These are phyloP conservation scores for Zootermopsis nevadensis DNA, from an alignment of 2,888 invertebrate genomes.

Conservation along the genomic window DNA sequence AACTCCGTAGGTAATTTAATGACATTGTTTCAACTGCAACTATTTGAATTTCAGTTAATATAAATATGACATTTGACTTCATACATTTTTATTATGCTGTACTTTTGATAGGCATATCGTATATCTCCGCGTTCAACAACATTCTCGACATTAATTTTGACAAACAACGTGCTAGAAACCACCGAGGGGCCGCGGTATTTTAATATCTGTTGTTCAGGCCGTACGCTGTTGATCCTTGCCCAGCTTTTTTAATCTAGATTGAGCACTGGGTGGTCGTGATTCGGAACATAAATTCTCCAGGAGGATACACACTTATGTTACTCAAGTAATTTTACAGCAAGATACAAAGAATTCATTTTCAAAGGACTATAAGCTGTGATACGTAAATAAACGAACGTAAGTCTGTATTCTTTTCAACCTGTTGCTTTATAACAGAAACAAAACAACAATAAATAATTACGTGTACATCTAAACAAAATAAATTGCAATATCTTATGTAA, in stretches of 20 bases:
- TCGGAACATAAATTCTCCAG: background rate
- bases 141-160: too few species aligned
- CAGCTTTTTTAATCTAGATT: background rate
- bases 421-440: background rate
- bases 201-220: too few species aligned
- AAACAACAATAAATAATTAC: background rate
- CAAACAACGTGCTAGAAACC: too few species aligned
- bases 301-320: background rate
- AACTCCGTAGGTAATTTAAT: too few species aligned
- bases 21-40: too few species aligned
- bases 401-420: slow-evolving; percentile 1
- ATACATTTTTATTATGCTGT: too few species aligned
- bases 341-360: background rate
- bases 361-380: background rate
- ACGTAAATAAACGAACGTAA: background rate
- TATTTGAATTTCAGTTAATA: too few species aligned
- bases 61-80: too few species aligned
- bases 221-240: too few species aligned
- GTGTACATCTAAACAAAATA: background rate
- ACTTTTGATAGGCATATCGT: too few species aligned
- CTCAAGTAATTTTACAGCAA: background rate
- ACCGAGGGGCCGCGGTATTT: too few species aligned
- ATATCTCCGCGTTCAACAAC: too few species aligned
- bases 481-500: background rate
- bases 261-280: background rate